These are phyloP conservation scores for Drosophila recens DNA, from an alignment of 2,888 invertebrate genomes.

Conservation along the genomic window DNA sequence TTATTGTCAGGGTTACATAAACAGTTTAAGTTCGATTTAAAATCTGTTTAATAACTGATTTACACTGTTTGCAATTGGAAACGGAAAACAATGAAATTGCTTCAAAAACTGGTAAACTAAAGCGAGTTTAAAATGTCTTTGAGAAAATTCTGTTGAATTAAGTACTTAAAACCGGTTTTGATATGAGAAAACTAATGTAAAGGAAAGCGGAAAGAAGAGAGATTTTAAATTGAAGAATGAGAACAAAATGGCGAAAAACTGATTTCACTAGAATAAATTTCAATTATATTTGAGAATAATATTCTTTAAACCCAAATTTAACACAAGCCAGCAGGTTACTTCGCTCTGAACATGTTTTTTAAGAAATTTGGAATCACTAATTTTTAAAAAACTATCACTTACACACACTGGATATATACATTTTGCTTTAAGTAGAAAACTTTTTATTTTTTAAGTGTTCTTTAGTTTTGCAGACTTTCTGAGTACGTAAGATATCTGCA, in stretches of 20 bases:
- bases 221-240: not conserved
- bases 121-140: not conserved
- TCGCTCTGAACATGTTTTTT: too few species aligned
- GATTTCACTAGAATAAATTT: not conserved
- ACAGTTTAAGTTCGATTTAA: not conserved
- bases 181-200: not conserved
- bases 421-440: too few species aligned
- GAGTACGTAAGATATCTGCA: too few species aligned
- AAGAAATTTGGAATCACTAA: too few species aligned
- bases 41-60: not conserved
- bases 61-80: not conserved
- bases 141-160: conserved; percentile 2
- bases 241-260: not conserved
- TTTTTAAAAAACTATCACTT: too few species aligned
- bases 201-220: not conserved
- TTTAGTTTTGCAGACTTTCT: too few species aligned
- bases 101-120: not conserved
- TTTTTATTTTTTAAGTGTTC: too few species aligned
- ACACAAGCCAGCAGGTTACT: too few species aligned
- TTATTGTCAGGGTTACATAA: conserved; percentile 2
- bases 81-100: not conserved
- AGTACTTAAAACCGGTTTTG: conserved; percentile 5
- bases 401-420: too few species aligned
- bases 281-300: not conserved
- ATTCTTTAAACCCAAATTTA: too few species aligned